Percentiles rank a stretch among this genome's conserved stretches.
Conservation (phyloP, 1,140 invertebrate species). For the Drosophila nigromelanica region DNA sequence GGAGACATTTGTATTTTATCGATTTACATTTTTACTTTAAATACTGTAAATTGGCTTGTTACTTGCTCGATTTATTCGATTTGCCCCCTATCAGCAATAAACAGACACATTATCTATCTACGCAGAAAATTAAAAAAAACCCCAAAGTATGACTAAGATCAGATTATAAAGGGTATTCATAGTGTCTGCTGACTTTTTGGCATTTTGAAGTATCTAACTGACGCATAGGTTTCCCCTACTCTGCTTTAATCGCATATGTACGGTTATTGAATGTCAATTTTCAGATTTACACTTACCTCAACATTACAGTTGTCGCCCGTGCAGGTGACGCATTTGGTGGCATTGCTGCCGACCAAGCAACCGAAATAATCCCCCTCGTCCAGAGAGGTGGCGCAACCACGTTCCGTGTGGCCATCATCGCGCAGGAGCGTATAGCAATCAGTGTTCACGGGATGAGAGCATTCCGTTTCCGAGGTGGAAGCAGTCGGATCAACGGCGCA, state of each 20-base stretch:
- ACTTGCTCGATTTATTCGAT: no score
- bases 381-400: constrained; percentile 60
- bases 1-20: no score
- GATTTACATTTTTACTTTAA: no score
- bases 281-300: constrained; percentile 36
- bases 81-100: no score
- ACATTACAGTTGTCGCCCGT: constrained; percentile 57
- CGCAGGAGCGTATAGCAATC: constrained; percentile 70
- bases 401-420: constrained; percentile 70
- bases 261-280: background rate
- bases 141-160: background rate
- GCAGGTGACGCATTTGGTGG: constrained; percentile 56
- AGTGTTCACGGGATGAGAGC: constrained; percentile 49
- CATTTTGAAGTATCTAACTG: no score
- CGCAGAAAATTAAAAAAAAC: no score
- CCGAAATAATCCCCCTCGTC: constrained; percentile 60
- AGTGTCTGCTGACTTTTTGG: no score
- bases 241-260: no score
- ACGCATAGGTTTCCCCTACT: no score
- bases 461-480: constrained; percentile 19
- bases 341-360: constrained; percentile 47
- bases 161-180: background rate
- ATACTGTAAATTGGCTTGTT: no score
- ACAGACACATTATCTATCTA: no score
- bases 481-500: constrained; percentile 53